Conservation (phyloP, 2,888 invertebrate species). For the Cylloceria caligata region DNA sequence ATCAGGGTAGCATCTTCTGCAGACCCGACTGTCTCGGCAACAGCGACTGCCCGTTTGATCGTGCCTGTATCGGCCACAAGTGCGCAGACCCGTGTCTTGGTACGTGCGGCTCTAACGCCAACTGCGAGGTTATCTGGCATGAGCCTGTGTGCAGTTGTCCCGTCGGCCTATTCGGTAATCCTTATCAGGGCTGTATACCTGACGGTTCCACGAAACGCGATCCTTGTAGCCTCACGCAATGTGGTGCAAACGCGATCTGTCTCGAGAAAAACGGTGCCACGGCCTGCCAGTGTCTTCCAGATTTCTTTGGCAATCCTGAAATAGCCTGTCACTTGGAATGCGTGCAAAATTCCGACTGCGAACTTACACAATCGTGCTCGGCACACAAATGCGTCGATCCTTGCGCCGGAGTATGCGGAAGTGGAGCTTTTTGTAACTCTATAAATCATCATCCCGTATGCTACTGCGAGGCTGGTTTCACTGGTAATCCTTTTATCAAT, state of each 20-base stretch:
- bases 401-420: conserved; percentile 90
- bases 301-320: conserved; percentile 93
- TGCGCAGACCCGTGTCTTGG: conserved; percentile 90
- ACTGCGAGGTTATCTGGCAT: conserved; percentile 92
- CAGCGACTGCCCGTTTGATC: conserved; percentile 91
- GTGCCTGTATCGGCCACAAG: conserved; percentile 89
- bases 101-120: conserved; percentile 92
- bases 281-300: conserved; percentile 90
- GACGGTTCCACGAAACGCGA: conserved; percentile 86
- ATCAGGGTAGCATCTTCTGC: conserved; percentile 90
- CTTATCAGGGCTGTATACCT: conserved; percentile 91
- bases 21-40: conserved; percentile 94
- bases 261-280: conserved; percentile 88
- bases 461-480: conserved; percentile 87
- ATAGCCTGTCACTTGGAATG: conserved; percentile 92
- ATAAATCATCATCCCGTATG: conserved; percentile 93
- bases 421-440: conserved; percentile 90
- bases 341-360: conserved; percentile 90
- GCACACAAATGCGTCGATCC: conserved; percentile 89
- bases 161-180: conserved; percentile 92
- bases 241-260: conserved; percentile 94
- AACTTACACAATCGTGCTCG: conserved; percentile 82
- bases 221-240: conserved; percentile 91
- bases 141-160: conserved; percentile 93
- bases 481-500: conserved; percentile 89